These are phyloP conservation scores for Villa cingulata DNA, from an alignment of 2,888 invertebrate genomes.

Conservation along the genomic window DNA sequence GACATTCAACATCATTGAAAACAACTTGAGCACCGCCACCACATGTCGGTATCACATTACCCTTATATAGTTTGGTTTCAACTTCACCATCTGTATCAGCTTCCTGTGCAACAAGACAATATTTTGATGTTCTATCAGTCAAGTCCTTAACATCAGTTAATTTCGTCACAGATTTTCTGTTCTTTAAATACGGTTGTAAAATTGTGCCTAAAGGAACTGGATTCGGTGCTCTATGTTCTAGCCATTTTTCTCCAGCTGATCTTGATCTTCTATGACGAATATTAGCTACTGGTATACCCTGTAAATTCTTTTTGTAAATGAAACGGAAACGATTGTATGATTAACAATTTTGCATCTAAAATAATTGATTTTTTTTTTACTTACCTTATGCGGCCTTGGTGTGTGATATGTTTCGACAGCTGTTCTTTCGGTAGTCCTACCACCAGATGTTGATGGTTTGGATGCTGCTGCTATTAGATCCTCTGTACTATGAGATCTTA, in stretches of 20 bases:
- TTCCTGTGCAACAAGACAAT: conserved; percentile 85
- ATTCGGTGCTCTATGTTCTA: conserved; percentile 75
- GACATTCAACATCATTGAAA: conserved; percentile 85
- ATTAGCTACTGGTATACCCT: conserved; percentile 57
- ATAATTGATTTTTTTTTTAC: neutral
- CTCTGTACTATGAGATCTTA: conserved; percentile 29
- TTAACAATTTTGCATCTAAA: neutral
- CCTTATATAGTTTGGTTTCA: conserved; percentile 87
- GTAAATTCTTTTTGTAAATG: conserved; percentile 16
- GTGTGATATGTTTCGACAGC: conserved; percentile 6
- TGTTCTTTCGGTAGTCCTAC: neutral
- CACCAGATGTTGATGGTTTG: conserved; percentile 8
- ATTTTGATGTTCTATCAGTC: conserved; percentile 60
- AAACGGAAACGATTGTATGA: too few relatives aligned
- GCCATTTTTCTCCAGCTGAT: conserved; percentile 67
- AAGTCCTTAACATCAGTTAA: conserved; percentile 67
- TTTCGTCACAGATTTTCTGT: conserved; percentile 71
- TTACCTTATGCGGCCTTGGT: conserved; percentile 12
- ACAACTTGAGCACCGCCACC: conserved; percentile 93
- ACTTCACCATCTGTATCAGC: conserved; percentile 85
- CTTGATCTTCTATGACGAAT: conserved; percentile 65
- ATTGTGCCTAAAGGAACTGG: conserved; percentile 78
- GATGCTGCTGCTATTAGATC: conserved; percentile 13
- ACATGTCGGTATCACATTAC: conserved; percentile 83
- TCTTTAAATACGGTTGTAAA: conserved; percentile 69